These are phyloP conservation scores for Campoletis sonorensis DNA, from an alignment of 1,140 invertebrate species.

Conservation along the genomic window DNA sequence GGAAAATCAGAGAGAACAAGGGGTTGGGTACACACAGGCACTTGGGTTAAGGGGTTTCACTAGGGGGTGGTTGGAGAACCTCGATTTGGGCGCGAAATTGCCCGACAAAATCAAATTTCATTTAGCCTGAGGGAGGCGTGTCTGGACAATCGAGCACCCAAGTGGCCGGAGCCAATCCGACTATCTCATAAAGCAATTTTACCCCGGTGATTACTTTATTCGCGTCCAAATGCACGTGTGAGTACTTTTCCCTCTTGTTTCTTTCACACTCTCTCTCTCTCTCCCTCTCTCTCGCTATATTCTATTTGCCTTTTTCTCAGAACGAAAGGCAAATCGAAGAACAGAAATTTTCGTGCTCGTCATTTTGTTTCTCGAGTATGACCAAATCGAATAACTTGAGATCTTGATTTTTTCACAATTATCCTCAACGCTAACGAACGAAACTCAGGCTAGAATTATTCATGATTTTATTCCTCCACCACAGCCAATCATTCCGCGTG, in stretches of 20 bases:
- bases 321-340: not conserved
- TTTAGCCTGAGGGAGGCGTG: slow-evolving; percentile 73
- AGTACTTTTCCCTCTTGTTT: slow-evolving; percentile 48
- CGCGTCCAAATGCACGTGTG: slow-evolving; percentile 49
- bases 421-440: not conserved
- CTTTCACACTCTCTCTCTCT: no score
- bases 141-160: slow-evolving; percentile 75
- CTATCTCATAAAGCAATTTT: slow-evolving; percentile 74
- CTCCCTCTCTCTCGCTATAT: not conserved
- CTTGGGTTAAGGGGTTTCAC: slow-evolving; percentile 14
- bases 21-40: slow-evolving; percentile 15
- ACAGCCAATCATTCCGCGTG: no score
- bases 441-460: not conserved
- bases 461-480: not conserved
- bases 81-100: slow-evolving; percentile 76
- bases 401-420: not conserved
- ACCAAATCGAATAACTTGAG: not conserved
- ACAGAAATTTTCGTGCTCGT: not conserved
- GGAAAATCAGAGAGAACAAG: slow-evolving; percentile 7
- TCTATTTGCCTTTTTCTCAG: not conserved
- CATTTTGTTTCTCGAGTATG: not conserved
- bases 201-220: slow-evolving; percentile 72
- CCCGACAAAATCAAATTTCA: slow-evolving; percentile 77
- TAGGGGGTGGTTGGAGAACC: slow-evolving; percentile 53
- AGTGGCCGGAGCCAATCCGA: slow-evolving; percentile 72